Percentiles rank a stretch among this genome's conserved stretches.
Conservation (phyloP, 92 coral and sea anemone genomes). For the Porites divaricata region DNA sequence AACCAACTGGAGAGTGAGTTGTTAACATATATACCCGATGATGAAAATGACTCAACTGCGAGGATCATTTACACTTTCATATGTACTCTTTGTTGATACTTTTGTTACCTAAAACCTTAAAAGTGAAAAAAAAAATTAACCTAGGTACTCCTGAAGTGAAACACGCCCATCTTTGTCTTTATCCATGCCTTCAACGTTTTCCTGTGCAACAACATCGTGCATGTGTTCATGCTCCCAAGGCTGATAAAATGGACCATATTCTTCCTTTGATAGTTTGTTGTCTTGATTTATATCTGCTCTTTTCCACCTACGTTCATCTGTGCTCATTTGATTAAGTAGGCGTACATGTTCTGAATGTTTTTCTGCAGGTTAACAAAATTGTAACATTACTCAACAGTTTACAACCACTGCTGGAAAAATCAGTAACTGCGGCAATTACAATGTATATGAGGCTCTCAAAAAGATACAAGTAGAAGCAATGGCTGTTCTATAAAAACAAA, state of each 20-base stretch:
- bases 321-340: constrained; percentile 12
- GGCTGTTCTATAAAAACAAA: too few relatives aligned
- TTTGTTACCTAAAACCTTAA: background rate
- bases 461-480: too few relatives aligned
- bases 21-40: too few relatives aligned
- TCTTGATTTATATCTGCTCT: constrained; percentile 87
- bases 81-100: too few relatives aligned
- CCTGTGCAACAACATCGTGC: constrained; percentile 69
- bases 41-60: too few relatives aligned
- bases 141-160: constrained; percentile 77
- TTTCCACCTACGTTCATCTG: constrained; percentile 70
- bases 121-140: constrained; percentile 23
- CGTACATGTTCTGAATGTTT: constrained; percentile 20
- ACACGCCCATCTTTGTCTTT: constrained; percentile 80
- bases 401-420: too few relatives aligned
- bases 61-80: too few relatives aligned
- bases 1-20: too few relatives aligned
- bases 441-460: too few relatives aligned
- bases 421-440: too few relatives aligned
- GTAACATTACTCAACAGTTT: too few relatives aligned
- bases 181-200: constrained; percentile 66
- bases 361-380: background rate
- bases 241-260: constrained; percentile 64
- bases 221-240: constrained; percentile 81
- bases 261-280: constrained; percentile 76